Evolutionary conservation across 2,888 invertebrate genomes (phyloP).

Genomic region (Hybos culiciformis): DNA sequence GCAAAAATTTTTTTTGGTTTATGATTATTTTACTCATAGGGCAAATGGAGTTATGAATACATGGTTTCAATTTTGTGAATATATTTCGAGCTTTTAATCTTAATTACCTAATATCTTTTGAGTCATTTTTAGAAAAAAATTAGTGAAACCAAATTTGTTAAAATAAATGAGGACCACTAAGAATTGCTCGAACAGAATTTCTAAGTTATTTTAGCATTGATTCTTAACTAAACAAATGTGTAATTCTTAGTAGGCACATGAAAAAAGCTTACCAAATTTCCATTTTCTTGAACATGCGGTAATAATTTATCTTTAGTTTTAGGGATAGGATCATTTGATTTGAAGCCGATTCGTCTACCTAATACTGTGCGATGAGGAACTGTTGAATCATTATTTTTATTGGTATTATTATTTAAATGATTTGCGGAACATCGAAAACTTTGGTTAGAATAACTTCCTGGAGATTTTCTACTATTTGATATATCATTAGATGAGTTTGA

Average conservation of each 20-base stretch:
- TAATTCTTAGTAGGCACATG: neutral
- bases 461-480: neutral
- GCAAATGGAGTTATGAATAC: too few relatives aligned
- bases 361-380: conserved; percentile 11
- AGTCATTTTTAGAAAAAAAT: too few relatives aligned
- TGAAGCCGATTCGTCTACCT: conserved; percentile 13
- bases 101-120: too few relatives aligned
- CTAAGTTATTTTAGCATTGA: too few relatives aligned
- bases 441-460: neutral
- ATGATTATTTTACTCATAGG: too few relatives aligned
- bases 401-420: neutral
- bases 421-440: conserved; percentile 6
- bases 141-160: too few relatives aligned
- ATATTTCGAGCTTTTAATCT: too few relatives aligned
- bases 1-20: too few relatives aligned
- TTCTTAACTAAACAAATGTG: too few relatives aligned
- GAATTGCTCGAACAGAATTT: too few relatives aligned
- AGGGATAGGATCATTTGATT: conserved; percentile 6
- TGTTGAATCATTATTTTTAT: neutral
- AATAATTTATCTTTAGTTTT: conserved; percentile 9
- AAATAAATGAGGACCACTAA: too few relatives aligned
- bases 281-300: conserved; percentile 14
- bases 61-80: too few relatives aligned
- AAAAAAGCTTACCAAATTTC: conserved; percentile 12
- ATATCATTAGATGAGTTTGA: neutral